These are phyloP conservation scores for Rhodinocichla rosea DNA, from an alignment of 2,113 vertebrate species.

Conservation along the genomic window DNA sequence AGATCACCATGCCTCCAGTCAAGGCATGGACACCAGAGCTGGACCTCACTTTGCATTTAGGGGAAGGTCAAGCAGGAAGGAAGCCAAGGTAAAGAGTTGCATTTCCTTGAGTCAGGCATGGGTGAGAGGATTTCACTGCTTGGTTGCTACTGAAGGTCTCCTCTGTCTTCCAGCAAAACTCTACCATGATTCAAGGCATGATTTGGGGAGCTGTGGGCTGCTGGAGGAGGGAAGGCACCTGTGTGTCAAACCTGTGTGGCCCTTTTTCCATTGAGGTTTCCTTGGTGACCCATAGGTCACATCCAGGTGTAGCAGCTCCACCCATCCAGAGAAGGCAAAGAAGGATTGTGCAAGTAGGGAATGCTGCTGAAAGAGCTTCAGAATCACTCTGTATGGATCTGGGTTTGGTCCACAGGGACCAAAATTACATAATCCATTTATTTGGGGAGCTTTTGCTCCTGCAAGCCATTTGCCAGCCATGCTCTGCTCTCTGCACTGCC, in stretches of 20 bases:
- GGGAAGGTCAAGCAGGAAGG: neutral
- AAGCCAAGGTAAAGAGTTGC: neutral
- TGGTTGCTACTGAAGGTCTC: neutral
- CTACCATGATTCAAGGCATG: neutral
- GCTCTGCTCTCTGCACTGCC: neutral
- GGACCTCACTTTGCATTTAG: neutral
- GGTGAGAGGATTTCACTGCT: neutral
- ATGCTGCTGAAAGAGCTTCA: neutral
- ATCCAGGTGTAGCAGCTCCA: neutral
- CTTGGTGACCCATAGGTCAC: neutral
- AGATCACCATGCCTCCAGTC: neutral
- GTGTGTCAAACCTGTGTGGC: rapidly evolving
- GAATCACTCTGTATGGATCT: neutral
- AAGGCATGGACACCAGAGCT: neutral
- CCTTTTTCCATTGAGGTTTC: neutral
- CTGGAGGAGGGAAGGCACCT: neutral
- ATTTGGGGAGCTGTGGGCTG: neutral
- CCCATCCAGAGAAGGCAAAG: neutral
- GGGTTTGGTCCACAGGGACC: neutral
- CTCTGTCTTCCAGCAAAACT: neutral
- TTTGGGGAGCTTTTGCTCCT: neutral
- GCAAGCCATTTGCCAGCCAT: neutral
- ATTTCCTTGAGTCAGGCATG: neutral
- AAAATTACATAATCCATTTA: neutral
- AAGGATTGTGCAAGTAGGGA: neutral